These are phyloP conservation scores for Triplophysa bombifrons DNA, from an alignment of 2,797 vertebrate species.

Conservation along the genomic window DNA sequence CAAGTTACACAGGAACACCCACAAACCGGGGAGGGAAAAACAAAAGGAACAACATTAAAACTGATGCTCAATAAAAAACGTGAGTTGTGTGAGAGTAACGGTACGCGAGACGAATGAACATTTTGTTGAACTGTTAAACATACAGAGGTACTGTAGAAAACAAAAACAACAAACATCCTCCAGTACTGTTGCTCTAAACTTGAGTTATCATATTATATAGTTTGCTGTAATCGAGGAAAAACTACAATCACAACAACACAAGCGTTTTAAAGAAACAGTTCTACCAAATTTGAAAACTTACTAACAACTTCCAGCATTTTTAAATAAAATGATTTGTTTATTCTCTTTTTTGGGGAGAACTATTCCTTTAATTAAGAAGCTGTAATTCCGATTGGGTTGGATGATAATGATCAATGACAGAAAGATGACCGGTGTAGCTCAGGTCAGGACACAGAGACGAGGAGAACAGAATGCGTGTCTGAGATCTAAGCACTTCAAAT, in stretches of 20 bases:
- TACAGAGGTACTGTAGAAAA: constrained; percentile 61
- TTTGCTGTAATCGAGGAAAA: background rate
- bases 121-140: constrained; percentile 67
- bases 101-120: background rate
- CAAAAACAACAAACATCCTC: constrained; percentile 63
- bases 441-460: constrained; percentile 21
- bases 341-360: background rate
- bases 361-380: constrained; percentile 10
- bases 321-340: too few species aligned
- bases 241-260: background rate
- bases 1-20: constrained; percentile 65
- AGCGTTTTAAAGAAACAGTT: background rate
- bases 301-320: too few species aligned
- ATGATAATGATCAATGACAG: background rate
- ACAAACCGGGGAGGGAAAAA: constrained; percentile 44
- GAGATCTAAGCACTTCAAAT: constrained; percentile 61
- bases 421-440: constrained; percentile 56
- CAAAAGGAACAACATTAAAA: constrained; percentile 31
- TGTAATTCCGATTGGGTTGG: constrained; percentile 47
- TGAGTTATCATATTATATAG: constrained; percentile 54
- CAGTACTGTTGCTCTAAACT: constrained; percentile 31
- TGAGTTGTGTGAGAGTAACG: background rate
- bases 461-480: constrained; percentile 57
- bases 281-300: too few species aligned
- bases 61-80: constrained; percentile 24